These are phyloP conservation scores for Nasonia longicornis DNA, from an alignment of 1,140 invertebrate genomes.

Conservation along the genomic window DNA sequence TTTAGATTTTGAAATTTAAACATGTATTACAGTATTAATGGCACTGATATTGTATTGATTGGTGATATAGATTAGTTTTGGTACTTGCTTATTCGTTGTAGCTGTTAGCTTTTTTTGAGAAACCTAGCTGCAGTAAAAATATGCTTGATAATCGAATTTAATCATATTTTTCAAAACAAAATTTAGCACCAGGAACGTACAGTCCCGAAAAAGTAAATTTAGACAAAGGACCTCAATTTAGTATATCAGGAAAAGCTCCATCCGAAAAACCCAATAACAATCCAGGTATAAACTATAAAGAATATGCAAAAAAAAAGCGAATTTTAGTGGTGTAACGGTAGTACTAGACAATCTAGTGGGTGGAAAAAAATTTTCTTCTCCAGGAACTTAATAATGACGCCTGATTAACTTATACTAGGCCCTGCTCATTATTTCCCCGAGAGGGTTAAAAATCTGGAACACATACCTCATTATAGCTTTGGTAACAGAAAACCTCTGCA, in stretches of 20 bases:
- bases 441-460: conserved; percentile 56
- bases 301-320: background rate
- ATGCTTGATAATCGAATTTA: background rate
- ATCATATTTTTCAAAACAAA: background rate
- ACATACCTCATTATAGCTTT: conserved; percentile 71
- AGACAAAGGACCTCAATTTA: conserved; percentile 72
- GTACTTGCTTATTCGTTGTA: too few relatives aligned
- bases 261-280: conserved; percentile 67
- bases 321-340: background rate
- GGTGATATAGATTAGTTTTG: too few relatives aligned
- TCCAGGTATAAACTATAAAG: conserved; percentile 54
- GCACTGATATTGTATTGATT: too few relatives aligned
- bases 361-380: background rate
- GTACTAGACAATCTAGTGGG: conserved; percentile 22
- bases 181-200: conserved; percentile 71
- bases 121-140: too few relatives aligned
- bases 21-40: too few relatives aligned
- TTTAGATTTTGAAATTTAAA: too few relatives aligned
- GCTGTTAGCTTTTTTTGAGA: too few relatives aligned
- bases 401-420: conserved; percentile 47
- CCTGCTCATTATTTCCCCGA: conserved; percentile 56
- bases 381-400: conserved; percentile 32
- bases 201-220: conserved; percentile 75
- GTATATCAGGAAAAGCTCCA: conserved; percentile 70
- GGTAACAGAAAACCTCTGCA: conserved; percentile 66